phyloP scores from a whole-genome alignment of 2,888 invertebrate genomes.

The Caenorhabditis sulstoni region DNA sequence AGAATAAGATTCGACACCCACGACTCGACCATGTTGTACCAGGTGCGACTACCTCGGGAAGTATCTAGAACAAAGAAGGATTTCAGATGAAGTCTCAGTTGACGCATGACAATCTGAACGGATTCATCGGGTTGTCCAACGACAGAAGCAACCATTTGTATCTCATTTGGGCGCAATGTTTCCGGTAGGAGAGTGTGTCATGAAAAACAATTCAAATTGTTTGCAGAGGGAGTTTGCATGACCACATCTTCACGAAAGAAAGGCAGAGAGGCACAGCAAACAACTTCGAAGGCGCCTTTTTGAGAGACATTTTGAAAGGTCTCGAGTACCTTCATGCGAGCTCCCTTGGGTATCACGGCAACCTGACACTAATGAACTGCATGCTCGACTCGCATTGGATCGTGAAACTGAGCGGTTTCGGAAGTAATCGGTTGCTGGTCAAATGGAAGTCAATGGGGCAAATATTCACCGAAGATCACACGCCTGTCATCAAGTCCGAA shows the following conservation, averaged over 20 bases:
- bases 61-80: too few relatives aligned
- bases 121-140: slow-evolving; percentile 75
- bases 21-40: slow-evolving; percentile 70
- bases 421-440: slow-evolving; percentile 63
- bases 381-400: slow-evolving; percentile 79
- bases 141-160: slow-evolving; percentile 69
- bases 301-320: slow-evolving; percentile 78
- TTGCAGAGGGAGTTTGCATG: slow-evolving; percentile 71
- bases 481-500: slow-evolving; percentile 75
- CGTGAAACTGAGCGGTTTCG: slow-evolving; percentile 78
- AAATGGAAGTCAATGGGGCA: slow-evolving; percentile 68
- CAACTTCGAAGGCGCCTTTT: slow-evolving; percentile 77
- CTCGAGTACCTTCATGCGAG: slow-evolving; percentile 77
- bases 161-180: slow-evolving; percentile 68
- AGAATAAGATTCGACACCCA: slow-evolving; percentile 72
- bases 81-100: slow-evolving; percentile 73
- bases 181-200: slow-evolving; percentile 32
- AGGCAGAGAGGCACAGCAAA: slow-evolving; percentile 14
- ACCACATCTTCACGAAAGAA: slow-evolving; percentile 67
- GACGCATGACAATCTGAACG: slow-evolving; percentile 78
- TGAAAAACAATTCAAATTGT: neutral
- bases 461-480: slow-evolving; percentile 66
- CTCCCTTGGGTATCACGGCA: slow-evolving; percentile 74
- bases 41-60: slow-evolving; percentile 50
- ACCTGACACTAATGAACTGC: slow-evolving; percentile 74